Conservation (phyloP, 2,888 invertebrate species). For the Dynastes grantii region DNA sequence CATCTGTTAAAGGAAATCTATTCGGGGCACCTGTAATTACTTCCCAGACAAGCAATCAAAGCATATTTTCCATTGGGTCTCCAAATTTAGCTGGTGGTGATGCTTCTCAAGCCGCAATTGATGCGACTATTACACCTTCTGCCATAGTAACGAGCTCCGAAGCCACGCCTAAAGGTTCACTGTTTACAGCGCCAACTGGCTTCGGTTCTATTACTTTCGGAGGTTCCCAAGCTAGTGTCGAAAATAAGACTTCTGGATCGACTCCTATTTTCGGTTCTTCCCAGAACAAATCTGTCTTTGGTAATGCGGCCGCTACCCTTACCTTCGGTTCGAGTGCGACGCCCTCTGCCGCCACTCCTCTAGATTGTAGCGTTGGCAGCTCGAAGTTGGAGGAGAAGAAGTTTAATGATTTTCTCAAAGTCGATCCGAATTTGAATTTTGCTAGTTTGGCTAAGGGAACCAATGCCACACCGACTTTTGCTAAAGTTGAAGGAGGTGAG, state of each 20-base stretch:
- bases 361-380: constrained; percentile 29
- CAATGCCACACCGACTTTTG: constrained; percentile 54
- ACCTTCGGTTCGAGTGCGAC: constrained; percentile 50
- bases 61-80: background rate
- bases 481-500: constrained; percentile 46
- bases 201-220: constrained; percentile 23
- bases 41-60: background rate
- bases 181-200: background rate
- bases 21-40: constrained; percentile 6
- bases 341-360: background rate
- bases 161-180: background rate
- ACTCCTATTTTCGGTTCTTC: constrained; percentile 27
- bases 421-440: constrained; percentile 65
- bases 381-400: constrained; percentile 35
- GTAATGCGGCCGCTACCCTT: constrained; percentile 30
- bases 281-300: constrained; percentile 17
- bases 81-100: background rate
- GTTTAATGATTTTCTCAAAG: constrained; percentile 61
- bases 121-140: background rate
- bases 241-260: constrained; percentile 10
- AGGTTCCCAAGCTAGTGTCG: background rate
- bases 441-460: constrained; percentile 65
- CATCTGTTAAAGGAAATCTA: constrained; percentile 3
- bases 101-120: background rate
- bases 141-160: background rate